A percentile compares a stretch with the other conserved stretches of the same genome.
Evolutionary conservation across 2,113 vertebrate species (phyloP).

Genomic region (Cariama cristata): DNA sequence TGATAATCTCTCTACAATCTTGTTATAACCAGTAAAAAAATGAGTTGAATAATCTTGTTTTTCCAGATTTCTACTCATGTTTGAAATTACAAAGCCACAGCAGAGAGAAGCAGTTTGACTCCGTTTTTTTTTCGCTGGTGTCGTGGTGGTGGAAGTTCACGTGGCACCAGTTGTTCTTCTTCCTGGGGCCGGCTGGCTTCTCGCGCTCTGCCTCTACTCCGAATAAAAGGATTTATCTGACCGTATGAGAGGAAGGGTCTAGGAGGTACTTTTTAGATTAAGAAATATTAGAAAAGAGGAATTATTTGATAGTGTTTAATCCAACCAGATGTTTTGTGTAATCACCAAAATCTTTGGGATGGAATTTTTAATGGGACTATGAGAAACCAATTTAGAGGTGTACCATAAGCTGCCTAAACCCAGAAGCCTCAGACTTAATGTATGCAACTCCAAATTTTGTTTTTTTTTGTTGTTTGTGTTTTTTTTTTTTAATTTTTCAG

Average conservation of each 20-base stretch:
- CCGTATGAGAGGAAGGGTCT: background rate
- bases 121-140: background rate
- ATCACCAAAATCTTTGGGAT: background rate
- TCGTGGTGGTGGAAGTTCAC: background rate
- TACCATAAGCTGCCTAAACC: background rate
- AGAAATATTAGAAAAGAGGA: background rate
- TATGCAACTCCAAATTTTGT: background rate
- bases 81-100: background rate
- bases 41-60: background rate
- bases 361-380: background rate
- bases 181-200: background rate
- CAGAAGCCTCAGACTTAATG: background rate
- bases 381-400: background rate
- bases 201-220: background rate
- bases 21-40: background rate
- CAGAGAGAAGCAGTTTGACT: background rate
- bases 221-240: background rate
- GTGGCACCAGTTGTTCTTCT: background rate
- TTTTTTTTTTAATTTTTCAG: background rate
- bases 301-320: background rate
- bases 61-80: background rate
- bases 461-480: background rate
- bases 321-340: background rate
- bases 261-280: background rate
- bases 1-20: background rate